These are phyloP conservation scores for Sarcophaga peregrina DNA, from an alignment of 1,140 invertebrate genomes.

Conservation along the genomic window DNA sequence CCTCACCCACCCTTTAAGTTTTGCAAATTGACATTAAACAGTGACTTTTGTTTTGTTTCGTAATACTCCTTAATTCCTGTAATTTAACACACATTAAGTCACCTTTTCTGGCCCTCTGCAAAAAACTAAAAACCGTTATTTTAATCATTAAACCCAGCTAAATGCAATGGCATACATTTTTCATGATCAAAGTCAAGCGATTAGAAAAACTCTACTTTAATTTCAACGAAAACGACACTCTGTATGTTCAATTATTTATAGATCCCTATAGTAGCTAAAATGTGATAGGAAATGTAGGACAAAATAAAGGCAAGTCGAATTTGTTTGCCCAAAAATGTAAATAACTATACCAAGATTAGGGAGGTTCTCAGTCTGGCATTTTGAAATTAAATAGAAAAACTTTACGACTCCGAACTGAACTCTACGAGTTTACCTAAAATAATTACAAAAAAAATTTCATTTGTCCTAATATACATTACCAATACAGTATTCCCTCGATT, in stretches of 20 bases:
- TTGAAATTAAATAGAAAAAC: too few relatives aligned
- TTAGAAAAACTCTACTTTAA: neutral
- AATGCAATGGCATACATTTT: neutral
- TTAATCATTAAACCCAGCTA: neutral
- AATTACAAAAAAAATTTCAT: too few relatives aligned
- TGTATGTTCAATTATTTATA: neutral
- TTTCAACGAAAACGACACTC: too few relatives aligned
- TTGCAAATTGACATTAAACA: conserved; percentile 4
- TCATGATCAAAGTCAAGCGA: conserved; percentile 36
- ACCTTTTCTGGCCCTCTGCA: neutral
- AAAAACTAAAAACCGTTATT: neutral
- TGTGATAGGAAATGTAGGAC: neutral
- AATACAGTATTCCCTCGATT: too few relatives aligned
- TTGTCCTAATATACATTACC: too few relatives aligned
- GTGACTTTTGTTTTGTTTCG: neutral
- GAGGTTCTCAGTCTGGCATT: neutral
- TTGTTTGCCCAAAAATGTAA: neutral
- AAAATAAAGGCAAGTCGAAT: conserved; percentile 3
- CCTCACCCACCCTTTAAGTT: too few relatives aligned
- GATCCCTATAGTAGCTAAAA: neutral
- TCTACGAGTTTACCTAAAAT: too few relatives aligned
- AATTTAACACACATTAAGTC: conserved; percentile 18
- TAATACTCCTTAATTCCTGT: conserved; percentile 4
- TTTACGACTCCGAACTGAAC: too few relatives aligned
- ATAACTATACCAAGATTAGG: neutral